These are phyloP conservation scores for Tetranychus piercei DNA, from an alignment of 2,888 invertebrate genomes.

Conservation along the genomic window DNA sequence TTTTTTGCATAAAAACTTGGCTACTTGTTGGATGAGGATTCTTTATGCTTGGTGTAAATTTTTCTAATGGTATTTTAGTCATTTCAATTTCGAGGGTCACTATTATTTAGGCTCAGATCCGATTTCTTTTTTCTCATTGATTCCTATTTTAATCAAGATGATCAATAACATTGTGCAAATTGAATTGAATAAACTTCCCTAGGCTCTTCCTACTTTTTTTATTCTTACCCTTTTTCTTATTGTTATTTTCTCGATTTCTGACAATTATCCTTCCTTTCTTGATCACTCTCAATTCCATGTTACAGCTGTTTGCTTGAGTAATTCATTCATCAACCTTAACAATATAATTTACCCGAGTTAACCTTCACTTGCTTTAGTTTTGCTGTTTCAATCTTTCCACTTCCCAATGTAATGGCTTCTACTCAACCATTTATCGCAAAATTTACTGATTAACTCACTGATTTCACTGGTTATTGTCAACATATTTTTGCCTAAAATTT, in stretches of 20 bases:
- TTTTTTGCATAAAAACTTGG: not conserved
- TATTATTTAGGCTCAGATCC: not conserved
- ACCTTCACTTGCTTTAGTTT: not conserved
- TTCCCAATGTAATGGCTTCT: not conserved
- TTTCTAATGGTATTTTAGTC: not conserved
- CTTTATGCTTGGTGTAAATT: not conserved
- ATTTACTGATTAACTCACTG: not conserved
- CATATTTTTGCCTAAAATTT: not conserved
- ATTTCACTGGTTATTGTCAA: not conserved
- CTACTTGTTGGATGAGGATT: not conserved
- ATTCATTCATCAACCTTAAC: conserved; percentile 1
- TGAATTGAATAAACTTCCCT: not conserved
- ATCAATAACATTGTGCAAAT: not conserved
- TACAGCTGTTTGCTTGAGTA: not conserved
- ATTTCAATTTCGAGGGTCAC: not conserved
- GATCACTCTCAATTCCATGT: not conserved
- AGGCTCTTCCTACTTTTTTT: not conserved
- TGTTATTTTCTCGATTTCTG: not conserved
- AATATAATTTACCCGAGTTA: not conserved
- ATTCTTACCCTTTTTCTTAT: not conserved
- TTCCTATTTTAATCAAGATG: not conserved
- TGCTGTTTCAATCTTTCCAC: not conserved
- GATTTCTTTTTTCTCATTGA: not conserved
- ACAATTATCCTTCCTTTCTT: not conserved
- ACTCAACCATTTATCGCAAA: not conserved